phyloP scores from a whole-genome alignment of 2,113 vertebrate species.

The Hipposideros armiger region DNA sequence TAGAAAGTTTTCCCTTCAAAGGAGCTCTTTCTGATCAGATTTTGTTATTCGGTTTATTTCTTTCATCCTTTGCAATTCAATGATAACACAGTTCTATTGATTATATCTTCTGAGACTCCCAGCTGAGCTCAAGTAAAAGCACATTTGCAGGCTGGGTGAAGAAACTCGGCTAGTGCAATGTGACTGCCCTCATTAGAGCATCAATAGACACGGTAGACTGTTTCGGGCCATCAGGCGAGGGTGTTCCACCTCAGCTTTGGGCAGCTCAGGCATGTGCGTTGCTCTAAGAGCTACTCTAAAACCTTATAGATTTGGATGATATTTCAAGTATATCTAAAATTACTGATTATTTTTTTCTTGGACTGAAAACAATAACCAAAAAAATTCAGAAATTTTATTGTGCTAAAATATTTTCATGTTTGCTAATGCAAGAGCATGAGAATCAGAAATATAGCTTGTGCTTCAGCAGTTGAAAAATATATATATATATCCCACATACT shows the following conservation, averaged over 20 bases:
- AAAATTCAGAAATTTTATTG: not conserved
- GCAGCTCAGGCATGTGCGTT: not conserved
- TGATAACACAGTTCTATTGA: not conserved
- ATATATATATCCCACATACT: not conserved
- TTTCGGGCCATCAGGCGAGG: conserved; percentile 41
- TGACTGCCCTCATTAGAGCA: conserved; percentile 2
- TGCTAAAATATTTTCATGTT: not conserved
- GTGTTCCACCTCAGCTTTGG: conserved; percentile 1
- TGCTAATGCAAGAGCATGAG: not conserved
- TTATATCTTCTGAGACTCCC: conserved; percentile 9
- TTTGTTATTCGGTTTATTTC: conserved; percentile 8
- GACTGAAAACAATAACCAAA: not conserved
- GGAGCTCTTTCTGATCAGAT: conserved; percentile 58
- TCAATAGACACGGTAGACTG: conserved; percentile 46
- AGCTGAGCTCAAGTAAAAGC: not conserved
- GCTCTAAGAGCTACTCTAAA: conserved; percentile 39
- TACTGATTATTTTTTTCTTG: not conserved
- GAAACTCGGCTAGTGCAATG: not conserved
- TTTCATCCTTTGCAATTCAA: conserved; percentile 36
- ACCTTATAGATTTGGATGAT: not conserved
- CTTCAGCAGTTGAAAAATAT: not conserved
- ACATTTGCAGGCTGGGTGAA: conserved; percentile 35
- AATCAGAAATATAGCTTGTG: not conserved
- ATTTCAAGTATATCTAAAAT: not conserved
- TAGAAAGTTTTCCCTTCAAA: conserved; percentile 47